phyloP scores from a whole-genome alignment of 2,113 vertebrate genomes.

The Asarcornis scutulata region DNA sequence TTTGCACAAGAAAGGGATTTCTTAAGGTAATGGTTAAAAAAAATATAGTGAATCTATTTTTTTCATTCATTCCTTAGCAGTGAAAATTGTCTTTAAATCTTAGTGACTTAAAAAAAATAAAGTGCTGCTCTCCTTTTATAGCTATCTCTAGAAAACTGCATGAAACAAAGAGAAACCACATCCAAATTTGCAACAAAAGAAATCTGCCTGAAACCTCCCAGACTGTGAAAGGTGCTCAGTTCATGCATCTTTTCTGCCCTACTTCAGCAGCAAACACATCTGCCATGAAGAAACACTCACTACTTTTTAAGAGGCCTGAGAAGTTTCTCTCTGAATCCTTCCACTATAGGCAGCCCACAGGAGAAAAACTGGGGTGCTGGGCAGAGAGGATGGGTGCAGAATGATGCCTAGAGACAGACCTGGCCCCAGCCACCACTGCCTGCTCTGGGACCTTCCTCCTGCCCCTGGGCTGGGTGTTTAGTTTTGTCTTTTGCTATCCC shows the following conservation, averaged over 20 bases:
- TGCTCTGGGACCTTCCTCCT: background rate
- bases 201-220: background rate
- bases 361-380: rapidly evolving
- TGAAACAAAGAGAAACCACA: background rate
- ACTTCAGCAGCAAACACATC: background rate
- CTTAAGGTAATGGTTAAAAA: background rate
- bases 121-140: background rate
- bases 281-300: background rate
- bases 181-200: background rate
- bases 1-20: background rate
- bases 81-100: background rate
- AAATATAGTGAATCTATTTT: background rate
- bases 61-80: background rate
- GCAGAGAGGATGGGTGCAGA: background rate
- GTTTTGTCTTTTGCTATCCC: rapidly evolving
- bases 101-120: background rate
- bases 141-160: background rate
- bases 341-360: background rate
- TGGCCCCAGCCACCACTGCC: background rate
- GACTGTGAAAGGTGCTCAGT: background rate
- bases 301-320: background rate
- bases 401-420: background rate
- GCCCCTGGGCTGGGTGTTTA: background rate
- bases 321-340: background rate
- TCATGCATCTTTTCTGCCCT: background rate